A percentile compares a stretch with the other conserved stretches of the same genome.
These are phyloP conservation scores for Lasiommata megera DNA, from an alignment of 2,888 invertebrate genomes.

Conservation along the genomic window DNA sequence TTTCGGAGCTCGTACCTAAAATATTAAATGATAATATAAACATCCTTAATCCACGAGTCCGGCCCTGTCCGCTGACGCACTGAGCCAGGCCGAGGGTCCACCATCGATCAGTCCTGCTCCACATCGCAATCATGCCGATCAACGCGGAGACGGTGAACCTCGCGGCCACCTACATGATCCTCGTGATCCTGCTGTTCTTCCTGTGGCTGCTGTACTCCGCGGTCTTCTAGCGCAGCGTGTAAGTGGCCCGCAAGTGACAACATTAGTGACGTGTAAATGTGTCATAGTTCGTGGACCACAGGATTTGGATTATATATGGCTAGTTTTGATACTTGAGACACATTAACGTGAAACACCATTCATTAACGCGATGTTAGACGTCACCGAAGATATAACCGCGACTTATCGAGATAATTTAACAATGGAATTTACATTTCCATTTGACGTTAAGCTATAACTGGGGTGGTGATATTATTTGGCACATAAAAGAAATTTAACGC, in stretches of 20 bases:
- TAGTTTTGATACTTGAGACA: neutral
- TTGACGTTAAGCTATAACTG: too few relatives aligned
- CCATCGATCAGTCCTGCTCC: slow-evolving; percentile 52
- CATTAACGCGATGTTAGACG: too few relatives aligned
- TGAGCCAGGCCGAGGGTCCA: slow-evolving; percentile 44
- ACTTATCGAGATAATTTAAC: too few relatives aligned
- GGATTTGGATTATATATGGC: neutral
- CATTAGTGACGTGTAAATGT: neutral
- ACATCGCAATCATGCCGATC: slow-evolving; percentile 67
- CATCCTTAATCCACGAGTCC: slow-evolving; percentile 45
- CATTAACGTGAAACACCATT: too few relatives aligned
- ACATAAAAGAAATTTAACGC: too few relatives aligned
- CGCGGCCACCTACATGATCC: slow-evolving; percentile 86
- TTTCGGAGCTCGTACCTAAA: too few relatives aligned
- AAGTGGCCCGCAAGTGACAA: slow-evolving; percentile 20
- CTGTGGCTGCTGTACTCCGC: slow-evolving; percentile 86
- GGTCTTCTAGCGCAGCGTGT: slow-evolving; percentile 56
- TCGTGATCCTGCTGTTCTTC: slow-evolving; percentile 83
- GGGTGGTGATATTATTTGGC: too few relatives aligned
- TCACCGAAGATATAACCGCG: too few relatives aligned
- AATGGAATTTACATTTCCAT: too few relatives aligned
- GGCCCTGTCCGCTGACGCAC: slow-evolving; percentile 61
- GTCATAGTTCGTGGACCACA: neutral
- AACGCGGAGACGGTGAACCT: slow-evolving; percentile 85
- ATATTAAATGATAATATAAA: neutral